phyloP scores from a whole-genome alignment of 2,113 vertebrate species.

The Hirundichthys speculiger region DNA sequence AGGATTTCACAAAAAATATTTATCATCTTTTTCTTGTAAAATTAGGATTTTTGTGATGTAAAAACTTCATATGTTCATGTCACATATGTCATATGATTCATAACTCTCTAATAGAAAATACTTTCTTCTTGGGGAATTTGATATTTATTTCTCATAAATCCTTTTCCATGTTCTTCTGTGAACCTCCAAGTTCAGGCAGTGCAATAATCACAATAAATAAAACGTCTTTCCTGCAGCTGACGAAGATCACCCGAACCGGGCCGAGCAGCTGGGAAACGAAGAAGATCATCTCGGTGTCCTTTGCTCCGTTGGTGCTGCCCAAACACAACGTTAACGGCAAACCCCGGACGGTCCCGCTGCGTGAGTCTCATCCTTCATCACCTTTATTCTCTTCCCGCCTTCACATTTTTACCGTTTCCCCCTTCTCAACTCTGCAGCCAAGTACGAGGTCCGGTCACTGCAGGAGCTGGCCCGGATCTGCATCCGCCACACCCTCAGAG shows the following conservation, averaged over 20 bases:
- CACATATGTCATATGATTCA: no score
- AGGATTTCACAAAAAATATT: no score
- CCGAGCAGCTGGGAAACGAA: slow-evolving; percentile 95
- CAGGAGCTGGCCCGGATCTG: slow-evolving; percentile 93
- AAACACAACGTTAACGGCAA: slow-evolving; percentile 84
- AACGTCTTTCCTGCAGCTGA: slow-evolving; percentile 80
- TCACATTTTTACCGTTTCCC: neutral
- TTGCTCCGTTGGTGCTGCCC: slow-evolving; percentile 93
- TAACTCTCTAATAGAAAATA: no score
- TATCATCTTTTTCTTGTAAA: no score
- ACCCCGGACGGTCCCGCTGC: slow-evolving; percentile 85
- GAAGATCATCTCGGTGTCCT: slow-evolving; percentile 98
- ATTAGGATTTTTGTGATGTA: no score
- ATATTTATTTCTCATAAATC: no score
- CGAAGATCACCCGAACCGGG: slow-evolving; percentile 93
- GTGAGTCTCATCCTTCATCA: slow-evolving; percentile 81
- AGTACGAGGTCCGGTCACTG: slow-evolving; percentile 87
- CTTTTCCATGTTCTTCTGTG: no score
- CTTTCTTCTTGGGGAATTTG: no score
- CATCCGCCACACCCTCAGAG: slow-evolving; percentile 91
- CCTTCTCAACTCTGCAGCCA: slow-evolving; percentile 75
- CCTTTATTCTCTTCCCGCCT: neutral
- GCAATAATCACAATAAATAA: slow-evolving; percentile 1
- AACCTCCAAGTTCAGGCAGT: no score
- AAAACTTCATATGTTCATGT: no score